Base-by-base conservation (phyloP, 2,113 vertebrate species). In the Cochlearius cochlearius region DNA sequence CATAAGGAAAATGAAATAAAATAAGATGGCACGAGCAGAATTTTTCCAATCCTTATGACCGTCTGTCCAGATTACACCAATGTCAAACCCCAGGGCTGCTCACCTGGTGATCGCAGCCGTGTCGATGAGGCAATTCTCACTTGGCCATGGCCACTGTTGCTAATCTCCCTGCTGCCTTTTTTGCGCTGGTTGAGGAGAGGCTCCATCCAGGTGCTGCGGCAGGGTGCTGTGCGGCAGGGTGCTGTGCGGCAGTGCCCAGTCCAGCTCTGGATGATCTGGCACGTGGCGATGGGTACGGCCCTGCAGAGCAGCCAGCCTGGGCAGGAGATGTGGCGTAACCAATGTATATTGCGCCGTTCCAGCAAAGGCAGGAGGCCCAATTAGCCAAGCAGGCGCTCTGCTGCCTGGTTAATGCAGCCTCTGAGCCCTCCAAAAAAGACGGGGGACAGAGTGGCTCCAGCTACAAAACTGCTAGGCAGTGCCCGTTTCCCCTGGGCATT, bases 241-340 rank as follows among this genome's bases (percentile, higher is more conserved):
- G 58, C 43, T 43, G 43, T 10, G 22, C 2, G 4, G 38, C 5
- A 1, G 43, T 29, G 43, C 29, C 21, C n/a, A 4, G n/a, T 20
- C 76, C 69, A 19, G 17, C 62, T 63, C 81, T 6, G 8, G 21
- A 9, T 21, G 27, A n/a, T 17, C 38, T n/a, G 62, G 52, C 38
- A 63, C 39, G 7, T 0, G 2, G 32, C 3, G 1, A 38, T n/a
- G 36, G 45, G 36, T 21, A 72, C 0, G 0, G 58, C 26, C 36
- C 47, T 23, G 34, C 0, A 0, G 43, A 77, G 25, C 39, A 29
- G 12, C 34, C 32, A 47, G 39, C 36, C 50, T 9, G 49, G n/a
- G 12, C 21, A 18, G 41, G 17, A 53, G 43, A 53, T 47, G 45
- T 22, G 45, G 36, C 0, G 2, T 10, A 47, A 59, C 25, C 49